Percentiles rank a stretch among this genome's conserved stretches.
phyloP scores from a whole-genome alignment of 1,140 invertebrate genomes.

The Andrena cerasifolii region DNA sequence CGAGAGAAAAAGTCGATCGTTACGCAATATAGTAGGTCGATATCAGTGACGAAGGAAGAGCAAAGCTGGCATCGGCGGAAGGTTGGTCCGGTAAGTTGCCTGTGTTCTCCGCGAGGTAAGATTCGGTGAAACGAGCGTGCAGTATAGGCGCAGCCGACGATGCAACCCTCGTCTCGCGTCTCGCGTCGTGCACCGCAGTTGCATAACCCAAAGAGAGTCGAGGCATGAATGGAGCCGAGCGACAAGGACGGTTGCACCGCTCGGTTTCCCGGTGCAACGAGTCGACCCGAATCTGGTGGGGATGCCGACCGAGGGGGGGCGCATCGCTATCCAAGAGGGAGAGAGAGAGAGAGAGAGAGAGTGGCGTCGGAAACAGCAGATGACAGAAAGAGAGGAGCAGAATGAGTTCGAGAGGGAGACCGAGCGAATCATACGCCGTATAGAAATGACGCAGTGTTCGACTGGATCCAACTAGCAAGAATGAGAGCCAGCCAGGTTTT shows the following conservation, averaged over 20 bases:
- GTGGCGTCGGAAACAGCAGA: conserved; percentile 16
- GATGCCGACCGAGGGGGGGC: conserved; percentile 47
- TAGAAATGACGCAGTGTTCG: conserved; percentile 60
- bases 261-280: conserved; percentile 64
- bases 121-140: conserved; percentile 54
- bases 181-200: conserved; percentile 56
- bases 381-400: conserved; percentile 7
- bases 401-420: conserved; percentile 10
- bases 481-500: conserved; percentile 37
- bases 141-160: conserved; percentile 40
- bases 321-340: conserved; percentile 39
- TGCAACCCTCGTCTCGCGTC: conserved; percentile 40
- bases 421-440: conserved; percentile 34
- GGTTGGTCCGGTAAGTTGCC: conserved; percentile 24
- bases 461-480: conserved; percentile 26
- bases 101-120: conserved; percentile 38
- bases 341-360: conserved; percentile 22
- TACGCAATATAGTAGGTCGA: neutral
- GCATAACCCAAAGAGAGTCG: conserved; percentile 67
- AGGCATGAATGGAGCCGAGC: conserved; percentile 69
- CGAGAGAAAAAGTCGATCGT: conserved; percentile 1
- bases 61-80: conserved; percentile 10
- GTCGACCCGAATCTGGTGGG: conserved; percentile 49
- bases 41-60: neutral
- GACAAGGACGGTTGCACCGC: conserved; percentile 58